Percentiles rank a stretch among this genome's conserved stretches.
phyloP scores from a whole-genome alignment of 2,113 vertebrate species.

The Alectura lathami region DNA sequence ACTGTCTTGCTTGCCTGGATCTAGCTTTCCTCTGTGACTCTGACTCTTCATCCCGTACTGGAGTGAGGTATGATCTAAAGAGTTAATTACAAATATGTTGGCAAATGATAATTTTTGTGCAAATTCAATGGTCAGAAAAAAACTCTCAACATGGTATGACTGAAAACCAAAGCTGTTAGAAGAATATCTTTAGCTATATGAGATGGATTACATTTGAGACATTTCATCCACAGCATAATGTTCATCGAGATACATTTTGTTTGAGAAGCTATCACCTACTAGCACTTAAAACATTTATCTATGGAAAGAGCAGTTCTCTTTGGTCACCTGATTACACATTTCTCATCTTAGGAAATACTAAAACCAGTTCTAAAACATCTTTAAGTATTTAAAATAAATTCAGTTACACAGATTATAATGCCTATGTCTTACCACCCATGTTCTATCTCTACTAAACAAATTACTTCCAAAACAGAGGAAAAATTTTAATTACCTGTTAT shows the following conservation, averaged over 20 bases:
- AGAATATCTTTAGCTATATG: not conserved
- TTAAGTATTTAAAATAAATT: not conserved
- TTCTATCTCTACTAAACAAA: not conserved
- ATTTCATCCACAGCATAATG: not conserved
- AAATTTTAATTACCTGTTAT: not conserved
- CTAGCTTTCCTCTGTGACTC: constrained; percentile 99
- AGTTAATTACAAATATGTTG: constrained; percentile 56
- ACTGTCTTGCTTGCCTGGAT: constrained; percentile 97
- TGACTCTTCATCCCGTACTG: constrained; percentile 97
- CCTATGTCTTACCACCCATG: not conserved
- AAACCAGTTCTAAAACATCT: not conserved
- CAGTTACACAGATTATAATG: not conserved
- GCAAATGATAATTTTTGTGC: not conserved
- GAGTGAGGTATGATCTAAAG: constrained; percentile 95
- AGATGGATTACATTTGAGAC: not conserved
- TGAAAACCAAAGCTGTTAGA: not conserved
- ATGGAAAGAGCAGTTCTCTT: not conserved
- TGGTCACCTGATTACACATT: not conserved
- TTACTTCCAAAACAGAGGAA: not conserved
- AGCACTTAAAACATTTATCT: not conserved
- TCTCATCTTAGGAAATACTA: not conserved
- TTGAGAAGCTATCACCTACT: not conserved
- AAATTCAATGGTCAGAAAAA: not conserved
- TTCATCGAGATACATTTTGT: not conserved
- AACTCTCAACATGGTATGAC: rapidly evolving